A percentile compares a stretch with the other conserved stretches of the same genome.
Evolutionary conservation across 2,113 vertebrate species (phyloP).

Genomic region (Anthoscopus minutus): DNA sequence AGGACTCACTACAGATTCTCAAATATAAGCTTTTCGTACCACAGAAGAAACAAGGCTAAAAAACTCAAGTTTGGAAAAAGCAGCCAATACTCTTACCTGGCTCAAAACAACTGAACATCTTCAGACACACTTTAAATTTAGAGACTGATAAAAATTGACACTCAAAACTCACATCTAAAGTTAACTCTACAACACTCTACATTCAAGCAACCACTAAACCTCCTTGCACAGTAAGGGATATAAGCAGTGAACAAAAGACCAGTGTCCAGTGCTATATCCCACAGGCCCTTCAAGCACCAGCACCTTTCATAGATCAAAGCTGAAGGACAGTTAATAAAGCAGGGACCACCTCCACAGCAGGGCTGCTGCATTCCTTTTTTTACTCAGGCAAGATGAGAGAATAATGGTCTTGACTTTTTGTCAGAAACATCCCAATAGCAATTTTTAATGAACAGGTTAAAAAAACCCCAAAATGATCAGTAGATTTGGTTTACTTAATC

Average conservation of each 20-base stretch:
- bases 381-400: not conserved
- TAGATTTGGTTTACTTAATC: not conserved
- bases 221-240: not conserved
- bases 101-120: not conserved
- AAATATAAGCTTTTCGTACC: not conserved
- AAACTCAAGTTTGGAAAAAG: not conserved
- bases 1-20: not conserved
- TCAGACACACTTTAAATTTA: not conserved
- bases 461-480: rapidly evolving
- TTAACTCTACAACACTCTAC: not conserved
- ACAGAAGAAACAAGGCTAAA: not conserved
- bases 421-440: not conserved
- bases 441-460: not conserved
- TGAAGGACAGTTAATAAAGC: not conserved
- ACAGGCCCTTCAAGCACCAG: not conserved
- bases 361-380: not conserved
- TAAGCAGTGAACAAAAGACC: not conserved
- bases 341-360: not conserved
- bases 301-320: not conserved
- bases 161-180: not conserved
- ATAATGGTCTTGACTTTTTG: not conserved
- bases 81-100: not conserved
- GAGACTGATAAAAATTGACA: not conserved
- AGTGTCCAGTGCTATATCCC: not conserved
- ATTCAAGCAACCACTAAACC: not conserved